phyloP scores from a whole-genome alignment of 2,113 vertebrate species.

The Tapirus terrestris region DNA sequence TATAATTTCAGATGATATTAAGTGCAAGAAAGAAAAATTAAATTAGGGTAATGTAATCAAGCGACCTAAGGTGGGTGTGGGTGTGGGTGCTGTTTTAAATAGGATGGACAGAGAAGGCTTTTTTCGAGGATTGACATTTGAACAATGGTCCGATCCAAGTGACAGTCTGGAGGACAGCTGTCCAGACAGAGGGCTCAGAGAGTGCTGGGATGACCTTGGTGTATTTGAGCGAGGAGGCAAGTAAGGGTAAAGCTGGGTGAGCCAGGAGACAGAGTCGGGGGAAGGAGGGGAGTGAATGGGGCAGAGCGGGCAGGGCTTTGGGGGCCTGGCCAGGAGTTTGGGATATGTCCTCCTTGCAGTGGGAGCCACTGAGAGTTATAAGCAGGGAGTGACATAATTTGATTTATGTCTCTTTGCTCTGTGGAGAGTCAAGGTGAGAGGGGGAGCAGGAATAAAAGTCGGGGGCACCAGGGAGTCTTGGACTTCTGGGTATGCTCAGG shows the following conservation, averaged over 20 bases:
- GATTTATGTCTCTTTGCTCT: background rate
- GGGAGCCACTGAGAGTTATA: background rate
- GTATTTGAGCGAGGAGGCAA: background rate
- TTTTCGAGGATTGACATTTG: background rate
- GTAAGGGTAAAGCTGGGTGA: background rate
- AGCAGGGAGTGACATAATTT: background rate
- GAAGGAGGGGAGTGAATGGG: accelerated
- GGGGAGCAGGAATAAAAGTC: background rate
- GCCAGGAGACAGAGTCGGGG: background rate
- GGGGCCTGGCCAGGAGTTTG: no score
- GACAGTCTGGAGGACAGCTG: background rate
- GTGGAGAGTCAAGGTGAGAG: background rate
- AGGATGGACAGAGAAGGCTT: background rate
- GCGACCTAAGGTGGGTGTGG: background rate
- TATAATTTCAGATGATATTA: background rate
- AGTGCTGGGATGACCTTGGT: background rate
- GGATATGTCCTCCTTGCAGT: background rate
- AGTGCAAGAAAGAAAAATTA: background rate
- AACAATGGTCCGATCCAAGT: background rate
- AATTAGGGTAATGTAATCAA: background rate
- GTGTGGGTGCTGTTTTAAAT: background rate
- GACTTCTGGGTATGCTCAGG: background rate
- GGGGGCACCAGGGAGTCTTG: background rate
- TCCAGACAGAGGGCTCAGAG: background rate
- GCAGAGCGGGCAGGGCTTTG: background rate